Evolutionary conservation across 2,797 vertebrate species (phyloP), one percentile per base, ranked within the genome.

Genomic region (Pelochelys cantorii): DNA sequence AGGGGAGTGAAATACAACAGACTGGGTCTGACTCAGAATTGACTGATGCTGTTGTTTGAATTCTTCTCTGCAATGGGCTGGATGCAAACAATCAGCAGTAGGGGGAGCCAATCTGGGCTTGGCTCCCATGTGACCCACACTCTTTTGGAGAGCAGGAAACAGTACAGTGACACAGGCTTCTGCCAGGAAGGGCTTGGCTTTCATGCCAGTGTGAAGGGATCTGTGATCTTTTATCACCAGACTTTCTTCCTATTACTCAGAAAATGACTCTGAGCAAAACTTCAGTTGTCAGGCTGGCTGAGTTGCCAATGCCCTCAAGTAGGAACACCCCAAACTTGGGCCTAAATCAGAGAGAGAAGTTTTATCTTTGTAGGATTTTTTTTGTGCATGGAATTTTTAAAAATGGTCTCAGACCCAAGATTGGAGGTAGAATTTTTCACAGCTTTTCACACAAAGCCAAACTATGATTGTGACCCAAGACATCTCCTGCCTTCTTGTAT

Each of bases 61-160:
- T 68, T 83, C 11, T 3, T 12, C 59, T 34, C 2, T 20, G 13
- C 17, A 77, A 62, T 25, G 8, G 74, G 53, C 83, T 56, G 29
- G 2, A 11, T 7, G 4, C 7, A 77, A 84, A 71, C 60, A 42
- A 2, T 48, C 17, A 2, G 0, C 13, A 48, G 29, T 15, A 13
- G 37, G 81, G 5, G 0, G 0, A 0, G 0, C 65, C 18, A 71
- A 71, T 5, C 10, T 3, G 10, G 34, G 8, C 65, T 11, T 18
- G 34, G 9, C 3, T 37, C 62, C n/a, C 37, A n/a, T 11, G 37
- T 37, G n/a, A 34, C 27, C 13, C 59, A 52, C 25, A 22, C 0
- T 71, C 0, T 9, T 4, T 27, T 80, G 56, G 1, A 25, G 20
- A 77, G 27, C 1, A 79, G 3, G 48, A 85, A 79, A 6, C 48